Evolutionary conservation across 2,888 invertebrate genomes (phyloP), one percentile per base, ranked within the genome.

Genomic region (Heliconius ethilla): DNA sequence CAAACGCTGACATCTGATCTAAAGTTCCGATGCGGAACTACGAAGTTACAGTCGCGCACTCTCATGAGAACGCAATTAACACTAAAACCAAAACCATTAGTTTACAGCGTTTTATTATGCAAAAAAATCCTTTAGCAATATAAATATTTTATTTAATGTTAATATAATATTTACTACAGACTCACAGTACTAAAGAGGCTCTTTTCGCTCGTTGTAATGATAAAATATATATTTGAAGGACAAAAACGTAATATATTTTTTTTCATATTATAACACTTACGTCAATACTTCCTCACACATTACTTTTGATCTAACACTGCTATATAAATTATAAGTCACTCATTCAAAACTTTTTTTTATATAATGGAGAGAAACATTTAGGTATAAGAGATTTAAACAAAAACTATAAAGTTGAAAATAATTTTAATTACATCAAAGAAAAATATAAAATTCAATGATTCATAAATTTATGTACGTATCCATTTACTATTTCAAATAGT

Each of bases 1-100:
- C 85, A 84, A 83, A 84, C 86, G 84, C 82, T 82, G 87, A 85
- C 87, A 87, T 86, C 86, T 84, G 86, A 87, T 82, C 83, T 77
- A 82, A 79, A 77, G 83, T 85, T 87, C 87, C 83, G 86, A 78
- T 78, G 82, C 85, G 87, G 89, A 88, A 87, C 84, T 81, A 83
- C 85, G 83, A 85, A 86, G 83, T 80, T 79, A 79, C 80, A 82
- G 84, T 84, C 74, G 67, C 59, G 51, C 79, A 78, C 81, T 74
- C 33, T 73, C 65, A 63, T 65, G 27, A 59, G 40, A 74, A 59
- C 69, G 62, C 65, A 51, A 55, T 66, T 69, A 69, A 45, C 65
- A 65, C 10, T 45, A 73, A 75, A 70, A 75, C 18, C 62, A 37
- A 75, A 70, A 75, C 18, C 62, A 37, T 18, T 33, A 25, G 4